Percentiles rank a stretch among this genome's conserved stretches.
Conservation (phyloP, 2,113 vertebrate species). For the Vanacampus margaritifer region DNA sequence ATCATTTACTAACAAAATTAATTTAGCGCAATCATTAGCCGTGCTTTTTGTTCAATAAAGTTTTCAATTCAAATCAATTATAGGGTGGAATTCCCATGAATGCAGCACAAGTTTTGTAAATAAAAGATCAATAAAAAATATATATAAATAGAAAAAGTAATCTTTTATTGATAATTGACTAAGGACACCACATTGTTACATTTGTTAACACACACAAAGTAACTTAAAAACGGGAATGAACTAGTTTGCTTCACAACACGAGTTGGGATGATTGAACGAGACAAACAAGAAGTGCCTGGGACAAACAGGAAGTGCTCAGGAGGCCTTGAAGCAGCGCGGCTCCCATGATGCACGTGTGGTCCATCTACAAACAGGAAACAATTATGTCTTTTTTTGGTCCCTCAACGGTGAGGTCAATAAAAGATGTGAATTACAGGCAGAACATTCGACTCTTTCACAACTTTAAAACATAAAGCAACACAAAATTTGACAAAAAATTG, state of each 20-base stretch:
- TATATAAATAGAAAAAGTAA: slow-evolving; percentile 54
- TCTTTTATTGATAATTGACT: slow-evolving; percentile 68
- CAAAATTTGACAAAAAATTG: too few relatives aligned
- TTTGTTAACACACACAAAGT: slow-evolving; percentile 51
- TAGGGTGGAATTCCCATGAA: neutral
- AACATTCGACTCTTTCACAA: too few relatives aligned
- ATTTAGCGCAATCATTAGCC: neutral
- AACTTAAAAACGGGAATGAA: slow-evolving; percentile 11
- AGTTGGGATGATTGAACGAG: neutral
- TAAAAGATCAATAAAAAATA: neutral
- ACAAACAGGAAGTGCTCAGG: slow-evolving; percentile 9
- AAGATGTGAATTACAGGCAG: too few relatives aligned
- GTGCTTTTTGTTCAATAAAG: neutral
- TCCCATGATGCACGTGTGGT: slow-evolving; percentile 34
- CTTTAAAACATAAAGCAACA: too few relatives aligned
- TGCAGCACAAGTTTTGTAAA: neutral
- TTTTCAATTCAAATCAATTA: neutral
- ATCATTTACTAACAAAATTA: neutral
- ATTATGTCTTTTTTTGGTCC: too few relatives aligned
- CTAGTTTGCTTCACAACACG: neutral
- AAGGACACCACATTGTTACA: slow-evolving; percentile 42
- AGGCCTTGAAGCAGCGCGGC: slow-evolving; percentile 17
- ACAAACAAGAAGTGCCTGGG: slow-evolving; percentile 5
- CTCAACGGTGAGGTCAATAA: too few relatives aligned
- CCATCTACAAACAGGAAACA: slow-evolving; percentile 32